phyloP scores from a whole-genome alignment of 2,797 vertebrate species.

The Peromyscus eremicus region DNA sequence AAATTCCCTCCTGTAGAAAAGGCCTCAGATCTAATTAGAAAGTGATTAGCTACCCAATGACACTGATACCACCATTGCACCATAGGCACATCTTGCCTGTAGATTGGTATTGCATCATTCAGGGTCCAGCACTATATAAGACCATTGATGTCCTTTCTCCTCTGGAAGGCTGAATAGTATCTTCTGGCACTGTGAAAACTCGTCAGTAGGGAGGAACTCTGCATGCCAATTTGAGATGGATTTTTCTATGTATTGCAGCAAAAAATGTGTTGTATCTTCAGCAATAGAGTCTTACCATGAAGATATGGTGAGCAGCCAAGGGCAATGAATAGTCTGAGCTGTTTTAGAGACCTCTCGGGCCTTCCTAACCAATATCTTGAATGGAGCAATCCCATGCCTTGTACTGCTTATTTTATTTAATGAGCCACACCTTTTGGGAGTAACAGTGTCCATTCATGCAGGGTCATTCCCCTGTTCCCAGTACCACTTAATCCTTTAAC shows the following conservation, averaged over 20 bases:
- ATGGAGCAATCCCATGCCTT: not conserved
- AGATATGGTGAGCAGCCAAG: not conserved
- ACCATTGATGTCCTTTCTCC: not conserved
- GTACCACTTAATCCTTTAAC: not conserved
- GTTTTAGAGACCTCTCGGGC: not conserved
- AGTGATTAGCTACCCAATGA: not conserved
- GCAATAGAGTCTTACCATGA: not conserved
- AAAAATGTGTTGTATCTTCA: not conserved
- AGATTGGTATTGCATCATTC: not conserved
- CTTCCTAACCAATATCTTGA: not conserved
- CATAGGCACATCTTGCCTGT: not conserved
- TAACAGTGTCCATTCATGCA: not conserved
- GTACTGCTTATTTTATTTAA: not conserved
- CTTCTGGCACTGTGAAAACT: not conserved
- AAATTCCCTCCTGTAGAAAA: not conserved
- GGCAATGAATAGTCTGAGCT: not conserved
- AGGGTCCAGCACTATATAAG: not conserved
- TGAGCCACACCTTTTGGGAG: not conserved
- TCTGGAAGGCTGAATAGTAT: not conserved
- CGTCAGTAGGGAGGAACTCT: not conserved
- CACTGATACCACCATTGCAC: not conserved
- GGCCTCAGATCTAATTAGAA: not conserved
- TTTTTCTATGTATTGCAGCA: not conserved
- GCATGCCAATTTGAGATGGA: not conserved
- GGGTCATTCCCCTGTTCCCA: not conserved